Conservation (phyloP, 2,888 invertebrate genomes). For the Rosalia funebris region DNA sequence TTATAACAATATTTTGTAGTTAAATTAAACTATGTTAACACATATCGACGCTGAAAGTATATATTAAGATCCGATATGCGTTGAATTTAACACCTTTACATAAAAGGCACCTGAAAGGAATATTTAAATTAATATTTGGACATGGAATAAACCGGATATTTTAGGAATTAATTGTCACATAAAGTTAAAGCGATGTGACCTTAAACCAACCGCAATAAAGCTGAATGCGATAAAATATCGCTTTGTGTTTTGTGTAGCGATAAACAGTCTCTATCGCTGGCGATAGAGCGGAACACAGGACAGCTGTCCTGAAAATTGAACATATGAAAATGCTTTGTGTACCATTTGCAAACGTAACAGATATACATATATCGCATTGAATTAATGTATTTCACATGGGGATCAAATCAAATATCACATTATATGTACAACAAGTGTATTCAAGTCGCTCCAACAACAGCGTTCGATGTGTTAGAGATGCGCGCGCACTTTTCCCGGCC, state of each 20-base stretch:
- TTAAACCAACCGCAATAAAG: slow-evolving; percentile 18
- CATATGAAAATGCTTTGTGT: too few species aligned
- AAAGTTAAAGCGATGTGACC: slow-evolving; percentile 8
- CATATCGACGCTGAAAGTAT: too few species aligned
- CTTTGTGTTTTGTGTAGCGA: slow-evolving; percentile 13
- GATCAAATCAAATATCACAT: slow-evolving; percentile 43
- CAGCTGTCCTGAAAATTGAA: neutral
- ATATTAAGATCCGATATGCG: too few species aligned
- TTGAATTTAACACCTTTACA: too few species aligned
- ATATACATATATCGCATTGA: neutral
- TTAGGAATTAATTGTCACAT: neutral
- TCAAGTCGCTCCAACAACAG: slow-evolving; percentile 43
- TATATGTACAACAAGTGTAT: slow-evolving; percentile 49
- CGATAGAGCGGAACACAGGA: neutral
- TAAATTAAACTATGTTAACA: too few species aligned
- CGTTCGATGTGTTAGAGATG: slow-evolving; percentile 52
- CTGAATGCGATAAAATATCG: slow-evolving; percentile 7
- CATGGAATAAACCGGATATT: neutral
- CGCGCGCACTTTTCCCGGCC: slow-evolving; percentile 59
- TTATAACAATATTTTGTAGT: too few species aligned
- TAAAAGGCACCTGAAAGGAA: too few species aligned
- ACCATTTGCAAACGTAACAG: neutral
- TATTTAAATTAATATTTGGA: neutral
- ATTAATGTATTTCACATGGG: slow-evolving; percentile 12
- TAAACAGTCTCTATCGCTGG: neutral